Conservation (phyloP, 2,113 vertebrate genomes). For the Cranoglanis bouderius region DNA sequence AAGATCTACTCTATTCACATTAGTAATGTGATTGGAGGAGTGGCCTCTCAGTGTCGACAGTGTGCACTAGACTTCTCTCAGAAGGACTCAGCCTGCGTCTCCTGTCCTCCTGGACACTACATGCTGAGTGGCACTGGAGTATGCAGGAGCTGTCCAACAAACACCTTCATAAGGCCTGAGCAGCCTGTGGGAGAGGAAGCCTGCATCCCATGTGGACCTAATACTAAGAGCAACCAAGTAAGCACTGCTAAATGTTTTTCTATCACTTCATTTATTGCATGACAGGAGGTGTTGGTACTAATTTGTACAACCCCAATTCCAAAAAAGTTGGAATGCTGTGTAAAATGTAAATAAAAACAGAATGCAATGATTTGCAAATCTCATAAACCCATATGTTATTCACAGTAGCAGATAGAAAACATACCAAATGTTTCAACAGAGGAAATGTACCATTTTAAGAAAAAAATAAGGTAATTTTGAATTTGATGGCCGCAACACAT, state of each 20-base stretch:
- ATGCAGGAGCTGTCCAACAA: conserved; percentile 79
- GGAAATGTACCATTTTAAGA: no score
- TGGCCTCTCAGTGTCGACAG: conserved; percentile 85
- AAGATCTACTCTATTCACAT: conserved; percentile 90
- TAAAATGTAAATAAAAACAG: no score
- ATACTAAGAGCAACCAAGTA: conserved; percentile 84
- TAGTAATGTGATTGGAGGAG: conserved; percentile 85
- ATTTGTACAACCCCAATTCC: no score
- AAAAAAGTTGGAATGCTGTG: no score
- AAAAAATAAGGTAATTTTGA: no score
- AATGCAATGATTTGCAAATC: no score
- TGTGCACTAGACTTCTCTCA: conserved; percentile 74
- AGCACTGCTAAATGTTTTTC: conserved; percentile 2
- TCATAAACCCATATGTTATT: no score
- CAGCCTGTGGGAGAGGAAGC: conserved; percentile 75
- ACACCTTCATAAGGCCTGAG: conserved; percentile 77
- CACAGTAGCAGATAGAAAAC: no score
- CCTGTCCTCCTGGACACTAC: conserved; percentile 82
- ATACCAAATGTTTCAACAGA: no score
- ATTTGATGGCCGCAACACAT: no score
- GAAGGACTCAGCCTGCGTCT: conserved; percentile 77
- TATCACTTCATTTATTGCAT: not conserved
- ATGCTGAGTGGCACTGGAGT: conserved; percentile 73
- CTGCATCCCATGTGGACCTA: conserved; percentile 84
- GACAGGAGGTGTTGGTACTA: not conserved